A percentile compares a stretch with the other conserved stretches of the same genome.
phyloP scores from a whole-genome alignment of 2,113 vertebrate species.

The Chaetodon trifascialis region DNA sequence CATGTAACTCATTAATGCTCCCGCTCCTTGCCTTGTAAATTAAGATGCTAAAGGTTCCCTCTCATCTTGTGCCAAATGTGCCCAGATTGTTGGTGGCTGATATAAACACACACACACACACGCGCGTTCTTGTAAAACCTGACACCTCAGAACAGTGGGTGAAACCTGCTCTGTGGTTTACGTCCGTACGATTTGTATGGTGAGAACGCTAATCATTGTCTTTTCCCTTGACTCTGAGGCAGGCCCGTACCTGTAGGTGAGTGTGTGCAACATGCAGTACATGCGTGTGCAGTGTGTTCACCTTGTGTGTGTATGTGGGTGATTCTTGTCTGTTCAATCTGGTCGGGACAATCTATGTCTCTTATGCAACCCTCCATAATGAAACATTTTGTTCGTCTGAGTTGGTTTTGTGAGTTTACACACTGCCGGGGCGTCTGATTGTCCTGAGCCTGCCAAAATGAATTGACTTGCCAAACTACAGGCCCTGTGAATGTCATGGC shows the following conservation, averaged over 20 bases:
- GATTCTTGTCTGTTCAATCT: background rate
- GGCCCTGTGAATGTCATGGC: slow-evolving; percentile 72
- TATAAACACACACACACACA: slow-evolving; percentile 15
- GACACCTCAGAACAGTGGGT: slow-evolving; percentile 46
- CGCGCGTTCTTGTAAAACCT: slow-evolving; percentile 37
- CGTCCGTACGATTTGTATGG: slow-evolving; percentile 22
- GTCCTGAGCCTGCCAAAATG: slow-evolving; percentile 56
- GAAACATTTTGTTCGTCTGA: slow-evolving; percentile 47
- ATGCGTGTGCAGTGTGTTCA: background rate
- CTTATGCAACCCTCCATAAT: slow-evolving; percentile 32
- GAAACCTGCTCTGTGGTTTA: slow-evolving; percentile 45
- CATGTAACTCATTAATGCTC: slow-evolving; percentile 32
- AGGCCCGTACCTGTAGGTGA: slow-evolving; percentile 41
- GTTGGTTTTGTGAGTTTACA: slow-evolving; percentile 53
- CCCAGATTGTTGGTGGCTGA: slow-evolving; percentile 29
- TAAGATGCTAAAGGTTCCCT: slow-evolving; percentile 35
- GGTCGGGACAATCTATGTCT: slow-evolving; percentile 23
- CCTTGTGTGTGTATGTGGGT: background rate
- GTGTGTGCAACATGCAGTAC: background rate
- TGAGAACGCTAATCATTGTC: slow-evolving; percentile 52
- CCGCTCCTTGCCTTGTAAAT: slow-evolving; percentile 26
- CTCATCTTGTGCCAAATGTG: slow-evolving; percentile 70
- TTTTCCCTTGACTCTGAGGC: slow-evolving; percentile 49
- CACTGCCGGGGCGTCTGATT: slow-evolving; percentile 53
- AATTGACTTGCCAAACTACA: slow-evolving; percentile 66